Base-by-base conservation (phyloP, 2,797 vertebrate genomes). In the Crenuchus spilurus region DNA sequence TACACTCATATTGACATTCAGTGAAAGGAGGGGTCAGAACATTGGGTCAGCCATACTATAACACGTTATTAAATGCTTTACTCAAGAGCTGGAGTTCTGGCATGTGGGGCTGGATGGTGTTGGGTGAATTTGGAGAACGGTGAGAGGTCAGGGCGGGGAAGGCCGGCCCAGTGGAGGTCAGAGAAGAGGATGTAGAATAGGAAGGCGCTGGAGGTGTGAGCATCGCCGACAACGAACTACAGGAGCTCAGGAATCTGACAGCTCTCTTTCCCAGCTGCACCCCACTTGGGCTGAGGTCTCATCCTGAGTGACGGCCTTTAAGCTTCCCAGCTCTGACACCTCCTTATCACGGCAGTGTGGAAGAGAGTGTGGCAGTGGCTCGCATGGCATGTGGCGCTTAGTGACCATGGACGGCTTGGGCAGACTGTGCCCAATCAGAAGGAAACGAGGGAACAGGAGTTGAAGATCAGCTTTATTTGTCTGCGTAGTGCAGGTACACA, bases 171-270 rank as follows among this genome's bases (percentile, higher is more conserved):
- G 20, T 69, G 18, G 46, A 54, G 37, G 37, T 62, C 37, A 20
- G 37, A 69, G 86, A 90, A 87, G 78, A 84, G 80, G 80, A 84
- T 82, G 81, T 84, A 86, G 78, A 74, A 22, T 20, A 49, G 49
- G 57, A 52, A 66, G 48, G 51, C 35, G n/a, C 14, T 9, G 80
- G 57, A 71, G 60, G 75, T 37, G 69, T 33, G 54, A 68, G 86
- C 81, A 81, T 82, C 71, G 80, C 84, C 88, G 87, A 87, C 84
- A 82, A 82, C 83, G 70, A 86, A 80, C 82, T 75, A 74, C 80
- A 85, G 78, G 84, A 90, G 87, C 90, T 86, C 89, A 93, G 92
- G 93, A 94, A 95, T 95, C 88, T 94, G 90, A 93, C 92, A 91
- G 90, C 92, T 92, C 90, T 84, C 84, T 89, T 77, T 84, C 81